A percentile compares a stretch with the other conserved stretches of the same genome.
phyloP scores from a whole-genome alignment of 2,888 invertebrate genomes.

The Schrankia costaestrigalis region DNA sequence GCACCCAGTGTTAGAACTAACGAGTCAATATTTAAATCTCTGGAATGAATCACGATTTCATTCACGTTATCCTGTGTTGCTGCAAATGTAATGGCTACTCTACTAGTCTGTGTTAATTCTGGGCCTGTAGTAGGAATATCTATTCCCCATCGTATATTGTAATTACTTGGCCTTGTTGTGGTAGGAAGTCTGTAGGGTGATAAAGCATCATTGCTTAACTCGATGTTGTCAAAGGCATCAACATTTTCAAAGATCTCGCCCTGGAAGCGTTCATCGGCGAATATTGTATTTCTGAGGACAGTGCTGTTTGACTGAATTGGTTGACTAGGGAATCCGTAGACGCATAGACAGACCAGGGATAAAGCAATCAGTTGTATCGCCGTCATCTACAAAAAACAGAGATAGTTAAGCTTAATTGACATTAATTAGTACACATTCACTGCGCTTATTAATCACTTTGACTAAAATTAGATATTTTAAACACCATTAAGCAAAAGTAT shows the following conservation, averaged over 20 bases:
- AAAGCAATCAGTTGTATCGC: constrained; percentile 44
- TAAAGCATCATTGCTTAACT: constrained; percentile 16
- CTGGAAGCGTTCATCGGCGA: constrained; percentile 58
- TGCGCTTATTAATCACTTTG: too few relatives aligned
- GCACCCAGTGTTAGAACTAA: constrained; percentile 58
- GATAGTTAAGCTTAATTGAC: too few relatives aligned
- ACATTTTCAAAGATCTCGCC: constrained; percentile 59
- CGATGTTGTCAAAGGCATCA: constrained; percentile 22
- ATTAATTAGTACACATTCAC: not conserved
- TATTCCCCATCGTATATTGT: constrained; percentile 71
- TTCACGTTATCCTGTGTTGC: constrained; percentile 4
- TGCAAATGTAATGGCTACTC: constrained; percentile 1
- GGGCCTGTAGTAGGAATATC: constrained; percentile 34
- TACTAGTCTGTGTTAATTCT: constrained; percentile 1
- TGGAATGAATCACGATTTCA: constrained; percentile 5
- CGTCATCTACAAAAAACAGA: constrained; percentile 54
- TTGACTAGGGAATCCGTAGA: constrained; percentile 38
- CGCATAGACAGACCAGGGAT: constrained; percentile 39
- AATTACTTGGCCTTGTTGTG: constrained; percentile 73
- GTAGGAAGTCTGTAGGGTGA: constrained; percentile 69
- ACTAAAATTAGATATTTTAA: too few relatives aligned
- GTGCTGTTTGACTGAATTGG: constrained; percentile 12
- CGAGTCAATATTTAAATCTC: constrained; percentile 5
- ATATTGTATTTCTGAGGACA: constrained; percentile 56
- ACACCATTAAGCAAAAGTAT: too few relatives aligned